phyloP scores from a whole-genome alignment of 2,113 vertebrate species.

The Hippocampus barbouri region DNA sequence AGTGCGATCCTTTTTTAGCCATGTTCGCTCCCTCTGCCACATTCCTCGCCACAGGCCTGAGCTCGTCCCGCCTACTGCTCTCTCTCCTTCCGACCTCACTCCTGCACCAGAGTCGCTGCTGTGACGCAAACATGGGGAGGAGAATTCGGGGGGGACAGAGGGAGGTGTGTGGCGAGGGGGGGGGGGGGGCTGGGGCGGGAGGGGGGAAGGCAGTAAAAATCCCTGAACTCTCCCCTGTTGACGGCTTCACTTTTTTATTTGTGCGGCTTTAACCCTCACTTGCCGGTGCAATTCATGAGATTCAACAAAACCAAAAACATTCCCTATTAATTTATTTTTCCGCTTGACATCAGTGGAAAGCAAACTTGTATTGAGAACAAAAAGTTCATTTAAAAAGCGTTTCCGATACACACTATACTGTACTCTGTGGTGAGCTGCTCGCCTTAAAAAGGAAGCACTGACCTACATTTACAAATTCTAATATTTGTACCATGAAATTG shows the following conservation, averaged over 20 bases:
- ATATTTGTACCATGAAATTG: not conserved
- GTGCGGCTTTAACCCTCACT: constrained; percentile 52
- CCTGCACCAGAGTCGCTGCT: constrained; percentile 8
- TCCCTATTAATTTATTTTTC: not conserved
- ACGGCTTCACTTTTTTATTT: constrained; percentile 50
- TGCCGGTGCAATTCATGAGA: not conserved
- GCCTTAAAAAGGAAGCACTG: no score
- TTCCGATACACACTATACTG: no score
- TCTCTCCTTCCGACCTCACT: constrained; percentile 33
- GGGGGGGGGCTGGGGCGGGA: constrained; percentile 4
- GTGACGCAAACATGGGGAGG: constrained; percentile 55
- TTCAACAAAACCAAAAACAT: not conserved
- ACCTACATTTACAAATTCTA: not conserved
- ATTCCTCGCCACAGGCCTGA: constrained; percentile 57
- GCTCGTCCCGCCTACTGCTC: constrained; percentile 29
- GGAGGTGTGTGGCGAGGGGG: not conserved
- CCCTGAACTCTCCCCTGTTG: constrained; percentile 39
- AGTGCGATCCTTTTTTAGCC: constrained; percentile 69
- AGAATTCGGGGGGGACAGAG: constrained; percentile 5
- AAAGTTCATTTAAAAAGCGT: no score
- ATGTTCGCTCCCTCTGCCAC: constrained; percentile 57
- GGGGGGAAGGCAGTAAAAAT: constrained; percentile 36
- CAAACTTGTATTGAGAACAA: not conserved
- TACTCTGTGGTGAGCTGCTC: not conserved
- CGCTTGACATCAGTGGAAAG: not conserved